A percentile compares a stretch with the other conserved stretches of the same genome.
These are phyloP conservation scores for Drosophila lini DNA, from an alignment of 1,140 invertebrate species.

Conservation along the genomic window DNA sequence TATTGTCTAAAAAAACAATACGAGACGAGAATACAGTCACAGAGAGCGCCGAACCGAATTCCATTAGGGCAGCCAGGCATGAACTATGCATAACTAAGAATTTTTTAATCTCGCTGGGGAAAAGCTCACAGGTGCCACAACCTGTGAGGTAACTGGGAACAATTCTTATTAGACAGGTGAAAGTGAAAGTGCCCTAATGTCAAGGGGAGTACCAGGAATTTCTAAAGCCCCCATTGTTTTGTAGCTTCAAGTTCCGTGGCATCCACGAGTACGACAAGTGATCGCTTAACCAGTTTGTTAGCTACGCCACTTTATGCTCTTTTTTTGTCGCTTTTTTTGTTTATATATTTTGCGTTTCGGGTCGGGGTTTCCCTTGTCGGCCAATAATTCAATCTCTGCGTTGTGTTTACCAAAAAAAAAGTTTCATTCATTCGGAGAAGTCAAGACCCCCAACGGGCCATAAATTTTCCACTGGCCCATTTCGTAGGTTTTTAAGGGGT, in stretches of 20 bases:
- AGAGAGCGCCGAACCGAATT: conserved; percentile 37
- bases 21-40: conserved; percentile 23
- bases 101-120: conserved; percentile 24
- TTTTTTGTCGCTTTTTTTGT: conserved; percentile 12
- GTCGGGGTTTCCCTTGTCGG: conserved; percentile 32
- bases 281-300: conserved; percentile 45
- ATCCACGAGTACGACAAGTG: conserved; percentile 49
- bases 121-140: neutral
- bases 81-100: conserved; percentile 72
- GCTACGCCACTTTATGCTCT: conserved; percentile 22
- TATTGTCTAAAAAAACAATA: conserved; percentile 35
- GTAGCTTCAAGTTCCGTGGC: conserved; percentile 20
- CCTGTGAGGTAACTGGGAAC: conserved; percentile 1
- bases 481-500: conserved; percentile 6
- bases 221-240: conserved; percentile 3
- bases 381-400: conserved; percentile 44
- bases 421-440: conserved; percentile 32
- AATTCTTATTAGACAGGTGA: conserved; percentile 41
- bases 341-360: neutral
- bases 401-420: conserved; percentile 40
- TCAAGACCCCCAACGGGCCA: conserved; percentile 23
- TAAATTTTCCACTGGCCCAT: conserved; percentile 63
- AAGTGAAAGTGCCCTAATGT: conserved; percentile 71
- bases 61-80: conserved; percentile 66
- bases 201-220: conserved; percentile 37